Evolutionary conservation across 1,140 invertebrate genomes (phyloP).

Genomic region (Protaetia brevitarsis): DNA sequence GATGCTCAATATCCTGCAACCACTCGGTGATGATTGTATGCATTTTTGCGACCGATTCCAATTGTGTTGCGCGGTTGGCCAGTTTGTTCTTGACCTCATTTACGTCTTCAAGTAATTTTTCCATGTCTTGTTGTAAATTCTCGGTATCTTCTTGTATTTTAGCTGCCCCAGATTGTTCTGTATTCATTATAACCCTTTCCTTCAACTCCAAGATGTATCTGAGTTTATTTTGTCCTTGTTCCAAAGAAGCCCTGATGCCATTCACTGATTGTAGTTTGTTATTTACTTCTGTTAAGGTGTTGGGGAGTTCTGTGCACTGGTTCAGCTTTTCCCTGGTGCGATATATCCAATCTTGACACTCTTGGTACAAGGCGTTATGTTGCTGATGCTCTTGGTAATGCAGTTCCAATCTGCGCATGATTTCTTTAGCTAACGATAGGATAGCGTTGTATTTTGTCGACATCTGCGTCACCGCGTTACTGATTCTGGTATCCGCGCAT

Average conservation of each 20-base stretch:
- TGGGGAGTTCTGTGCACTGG: slow-evolving; percentile 73
- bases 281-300: slow-evolving; percentile 75
- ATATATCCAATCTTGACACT: slow-evolving; percentile 90
- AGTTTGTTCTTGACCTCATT: slow-evolving; percentile 73
- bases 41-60: slow-evolving; percentile 83
- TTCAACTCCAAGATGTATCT: slow-evolving; percentile 87
- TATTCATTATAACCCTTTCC: slow-evolving; percentile 89
- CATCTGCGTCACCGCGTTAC: slow-evolving; percentile 89
- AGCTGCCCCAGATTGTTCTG: slow-evolving; percentile 77
- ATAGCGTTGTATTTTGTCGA: slow-evolving; percentile 92
- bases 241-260: slow-evolving; percentile 76
- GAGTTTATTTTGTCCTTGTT: slow-evolving; percentile 88
- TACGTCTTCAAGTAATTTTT: slow-evolving; percentile 76
- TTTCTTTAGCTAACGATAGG: slow-evolving; percentile 87
- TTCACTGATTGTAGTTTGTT: slow-evolving; percentile 81
- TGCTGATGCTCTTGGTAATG: slow-evolving; percentile 92
- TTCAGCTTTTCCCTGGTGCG: slow-evolving; percentile 77
- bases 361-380: slow-evolving; percentile 82
- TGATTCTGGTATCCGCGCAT: slow-evolving; percentile 88
- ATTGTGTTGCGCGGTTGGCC: slow-evolving; percentile 63
- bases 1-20: slow-evolving; percentile 82
- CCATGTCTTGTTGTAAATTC: slow-evolving; percentile 82
- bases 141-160: slow-evolving; percentile 90
- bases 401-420: slow-evolving; percentile 84
- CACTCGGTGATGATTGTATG: slow-evolving; percentile 77